Evolutionary conservation across 2,113 vertebrate genomes (phyloP), one percentile per base, ranked within the genome.

Genomic region (Paraplagusia blochii): DNA sequence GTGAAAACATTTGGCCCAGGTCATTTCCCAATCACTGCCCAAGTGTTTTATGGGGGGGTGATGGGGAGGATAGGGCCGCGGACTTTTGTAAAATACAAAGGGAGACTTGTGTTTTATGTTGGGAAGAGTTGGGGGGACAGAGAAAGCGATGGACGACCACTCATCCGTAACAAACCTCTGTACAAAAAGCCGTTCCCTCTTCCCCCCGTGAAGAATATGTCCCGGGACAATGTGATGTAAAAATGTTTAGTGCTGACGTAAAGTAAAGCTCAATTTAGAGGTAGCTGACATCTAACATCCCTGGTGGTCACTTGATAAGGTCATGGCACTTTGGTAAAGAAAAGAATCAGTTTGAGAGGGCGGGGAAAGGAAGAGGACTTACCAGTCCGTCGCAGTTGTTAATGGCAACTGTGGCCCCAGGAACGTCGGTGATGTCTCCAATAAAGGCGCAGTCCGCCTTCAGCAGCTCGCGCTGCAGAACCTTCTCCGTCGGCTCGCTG

Each of bases 301-400:
- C 48, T 55, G 44, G 42, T 63, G 17, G 58, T 48, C 43, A 36
- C 34, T 70, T 70, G 73, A 72, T 74, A 79, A 87, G 84, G 82
- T 84, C 78, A 76, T 6, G 61, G 53, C 55, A 68, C 74, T 48
- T 66, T 39, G 54, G 38, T 39, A 12, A 11, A 51, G 69, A 62
- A 55, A 68, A 51, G 43, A 66, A 22, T 33, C 7, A 47, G 39
- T 51, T 52, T n/a, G 45, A 53, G 1, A 43, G 54, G 69, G 40
- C 6, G 55, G 22, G 29, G 50, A 17, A 10, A 48, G 7, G 39
- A 72, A 22, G 44, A 66, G 36, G 64, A 91, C 96, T 96, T 92
- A 99, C 97, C 95, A 99, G 91, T 54, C 97, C 96, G 29, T 99
- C 96, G 29, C 96, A 98, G 88, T 98, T 99, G 93, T 94, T 99